These are phyloP conservation scores for Cephus cinctus DNA, from an alignment of 1,140 invertebrate genomes.

Conservation along the genomic window DNA sequence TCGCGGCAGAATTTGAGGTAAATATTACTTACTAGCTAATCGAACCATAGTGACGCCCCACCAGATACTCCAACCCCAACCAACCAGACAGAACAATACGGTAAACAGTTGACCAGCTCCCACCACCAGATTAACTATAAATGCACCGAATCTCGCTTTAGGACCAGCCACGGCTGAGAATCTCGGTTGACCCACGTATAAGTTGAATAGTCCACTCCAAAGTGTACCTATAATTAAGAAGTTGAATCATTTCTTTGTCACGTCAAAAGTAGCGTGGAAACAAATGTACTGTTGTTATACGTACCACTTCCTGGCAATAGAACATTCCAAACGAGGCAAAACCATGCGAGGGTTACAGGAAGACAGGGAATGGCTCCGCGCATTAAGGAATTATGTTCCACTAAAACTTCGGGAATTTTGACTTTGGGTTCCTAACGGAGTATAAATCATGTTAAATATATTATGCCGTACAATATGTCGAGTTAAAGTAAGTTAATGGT, in stretches of 20 bases:
- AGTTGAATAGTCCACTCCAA: conserved; percentile 80
- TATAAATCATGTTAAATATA: conserved; percentile 12
- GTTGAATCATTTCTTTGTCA: neutral
- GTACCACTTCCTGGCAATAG: conserved; percentile 82
- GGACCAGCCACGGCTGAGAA: conserved; percentile 74
- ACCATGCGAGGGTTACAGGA: conserved; percentile 78
- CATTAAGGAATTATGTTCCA: conserved; percentile 81
- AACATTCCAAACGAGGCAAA: conserved; percentile 84
- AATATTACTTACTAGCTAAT: conserved; percentile 66
- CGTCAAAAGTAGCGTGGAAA: conserved; percentile 4
- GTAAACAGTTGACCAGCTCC: conserved; percentile 86
- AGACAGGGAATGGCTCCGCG: conserved; percentile 86
- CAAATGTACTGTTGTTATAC: conserved; percentile 20
- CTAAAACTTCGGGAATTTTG: conserved; percentile 72
- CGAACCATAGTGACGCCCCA: conserved; percentile 91
- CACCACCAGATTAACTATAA: conserved; percentile 82
- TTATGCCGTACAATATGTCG: no score
- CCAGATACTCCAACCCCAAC: conserved; percentile 97
- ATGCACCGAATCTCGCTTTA: conserved; percentile 70
- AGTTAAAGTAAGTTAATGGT: no score
- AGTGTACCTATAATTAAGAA: conserved; percentile 72
- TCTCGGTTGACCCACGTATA: conserved; percentile 85
- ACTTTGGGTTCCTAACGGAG: conserved; percentile 75
- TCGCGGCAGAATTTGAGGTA: no score
- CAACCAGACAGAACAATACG: conserved; percentile 91